These are phyloP conservation scores for Nephrotoma appendiculata DNA, from an alignment of 2,888 invertebrate genomes.

Conservation along the genomic window DNA sequence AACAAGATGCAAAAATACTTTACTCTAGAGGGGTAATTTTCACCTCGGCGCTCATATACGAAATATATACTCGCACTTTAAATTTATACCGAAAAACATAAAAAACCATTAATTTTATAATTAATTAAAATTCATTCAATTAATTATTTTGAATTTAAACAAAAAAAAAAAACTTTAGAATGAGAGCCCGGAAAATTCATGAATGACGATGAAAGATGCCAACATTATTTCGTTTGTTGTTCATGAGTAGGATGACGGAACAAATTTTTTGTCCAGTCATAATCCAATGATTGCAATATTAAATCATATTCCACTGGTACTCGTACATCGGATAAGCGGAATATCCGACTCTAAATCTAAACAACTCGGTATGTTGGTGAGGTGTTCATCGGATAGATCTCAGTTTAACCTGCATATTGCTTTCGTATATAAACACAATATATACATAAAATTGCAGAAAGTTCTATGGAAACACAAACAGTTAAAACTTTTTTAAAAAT, in stretches of 20 bases:
- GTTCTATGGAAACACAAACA: background rate
- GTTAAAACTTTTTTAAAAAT: background rate
- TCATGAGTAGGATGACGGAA: background rate
- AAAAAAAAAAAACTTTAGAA: background rate
- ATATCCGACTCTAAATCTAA: background rate
- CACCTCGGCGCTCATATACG: background rate
- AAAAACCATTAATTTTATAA: background rate
- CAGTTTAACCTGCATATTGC: background rate
- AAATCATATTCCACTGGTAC: no score
- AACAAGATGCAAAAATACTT: background rate
- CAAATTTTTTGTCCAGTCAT: background rate
- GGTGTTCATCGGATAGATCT: background rate
- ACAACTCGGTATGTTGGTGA: background rate
- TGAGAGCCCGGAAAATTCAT: background rate
- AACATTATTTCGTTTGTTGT: background rate
- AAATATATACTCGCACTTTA: background rate
- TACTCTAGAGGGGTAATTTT: background rate
- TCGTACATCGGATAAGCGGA: no score
- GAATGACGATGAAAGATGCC: background rate
- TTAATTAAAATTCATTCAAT: background rate
- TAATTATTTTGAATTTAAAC: background rate
- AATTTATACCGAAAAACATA: background rate
- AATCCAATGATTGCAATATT: background rate
- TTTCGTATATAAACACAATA: background rate
- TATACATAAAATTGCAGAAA: background rate